Evolutionary conservation across 2,888 invertebrate genomes (phyloP), one percentile per base, ranked within the genome.

Genomic region (Lutraria lutraria): DNA sequence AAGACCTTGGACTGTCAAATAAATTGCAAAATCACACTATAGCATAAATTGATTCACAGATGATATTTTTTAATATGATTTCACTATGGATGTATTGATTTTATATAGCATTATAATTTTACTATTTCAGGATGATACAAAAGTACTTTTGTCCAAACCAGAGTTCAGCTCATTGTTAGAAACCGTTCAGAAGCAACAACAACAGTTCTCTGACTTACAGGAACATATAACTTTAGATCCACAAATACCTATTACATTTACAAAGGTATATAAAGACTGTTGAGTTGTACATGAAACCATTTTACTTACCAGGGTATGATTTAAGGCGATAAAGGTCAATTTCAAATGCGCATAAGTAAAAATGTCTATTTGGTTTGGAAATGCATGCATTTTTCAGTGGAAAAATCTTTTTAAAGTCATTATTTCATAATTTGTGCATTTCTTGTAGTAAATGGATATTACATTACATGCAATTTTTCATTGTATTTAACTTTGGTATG

Each of bases 191-290:
- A 97, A 97, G 93, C 97, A 97, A 89, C 97, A 97, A 90, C 97
- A 97, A 91, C 97, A 97, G 94, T 97, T 97, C 93, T 96, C 97
- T 52, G 97, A 97, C 89, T 95, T 97, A 54, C 97, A 97, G 12
- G 97, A 97, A 88, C 97, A 97, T 90, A 96, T 97, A 19, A 97
- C 97, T 21, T 97, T 97, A 0, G 97, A 97, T 91, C 97, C 97
- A 1, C 96, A 97, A 87, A 97, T 97, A 93, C 97, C 97, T 2
- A 97, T 97, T 92, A 97, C 97, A 85, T 97, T 97, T 94, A 97
- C 97, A 60, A 97, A 97, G 96, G 97, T 97, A 90, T 53, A 54
- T 80, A 19, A 34, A 52, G 0, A 19, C 10, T 52, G 43, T 79
- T 79, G 13, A 56, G 19, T 25, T 25, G 68, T 25, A 10, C 68